phyloP scores from a whole-genome alignment of 2,113 vertebrate genomes.

The Scomber japonicus region DNA sequence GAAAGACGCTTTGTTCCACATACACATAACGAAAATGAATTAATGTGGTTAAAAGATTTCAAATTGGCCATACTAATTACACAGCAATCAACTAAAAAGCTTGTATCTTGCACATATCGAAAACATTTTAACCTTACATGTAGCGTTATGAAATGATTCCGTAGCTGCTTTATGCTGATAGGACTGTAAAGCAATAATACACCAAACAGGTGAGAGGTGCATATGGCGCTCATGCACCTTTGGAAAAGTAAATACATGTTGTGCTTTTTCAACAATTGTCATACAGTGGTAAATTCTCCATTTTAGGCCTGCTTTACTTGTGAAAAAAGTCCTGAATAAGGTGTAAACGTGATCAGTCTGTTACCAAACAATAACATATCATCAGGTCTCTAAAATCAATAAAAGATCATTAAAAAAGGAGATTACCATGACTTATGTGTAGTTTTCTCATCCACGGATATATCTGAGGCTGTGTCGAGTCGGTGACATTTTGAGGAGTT shows the following conservation, averaged over 20 bases:
- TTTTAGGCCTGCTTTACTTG: neutral
- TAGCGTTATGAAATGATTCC: neutral
- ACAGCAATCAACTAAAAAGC: neutral
- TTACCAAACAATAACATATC: neutral
- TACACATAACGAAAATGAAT: neutral
- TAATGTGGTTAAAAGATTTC: neutral
- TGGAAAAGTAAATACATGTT: neutral
- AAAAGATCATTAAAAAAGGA: constrained; percentile 10
- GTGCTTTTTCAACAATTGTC: neutral
- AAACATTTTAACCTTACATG: neutral
- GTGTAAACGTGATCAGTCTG: neutral
- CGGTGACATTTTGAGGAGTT: constrained; percentile 91
- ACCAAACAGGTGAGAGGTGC: constrained; percentile 51
- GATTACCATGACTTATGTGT: constrained; percentile 99
- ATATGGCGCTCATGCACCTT: neutral
- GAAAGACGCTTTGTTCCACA: constrained; percentile 23
- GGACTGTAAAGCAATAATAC: neutral
- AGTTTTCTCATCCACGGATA: constrained; percentile 99
- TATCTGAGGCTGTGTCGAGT: constrained; percentile 94
- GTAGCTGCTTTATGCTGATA: constrained; percentile 27
- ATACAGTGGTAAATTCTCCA: neutral
- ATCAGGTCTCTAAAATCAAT: constrained; percentile 36
- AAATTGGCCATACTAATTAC: neutral
- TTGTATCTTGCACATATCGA: neutral
- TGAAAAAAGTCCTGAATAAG: constrained; percentile 4